Percentiles rank a stretch among this genome's conserved stretches.
Conservation (phyloP, 2,888 invertebrate genomes). For the Drosophila birchii region DNA sequence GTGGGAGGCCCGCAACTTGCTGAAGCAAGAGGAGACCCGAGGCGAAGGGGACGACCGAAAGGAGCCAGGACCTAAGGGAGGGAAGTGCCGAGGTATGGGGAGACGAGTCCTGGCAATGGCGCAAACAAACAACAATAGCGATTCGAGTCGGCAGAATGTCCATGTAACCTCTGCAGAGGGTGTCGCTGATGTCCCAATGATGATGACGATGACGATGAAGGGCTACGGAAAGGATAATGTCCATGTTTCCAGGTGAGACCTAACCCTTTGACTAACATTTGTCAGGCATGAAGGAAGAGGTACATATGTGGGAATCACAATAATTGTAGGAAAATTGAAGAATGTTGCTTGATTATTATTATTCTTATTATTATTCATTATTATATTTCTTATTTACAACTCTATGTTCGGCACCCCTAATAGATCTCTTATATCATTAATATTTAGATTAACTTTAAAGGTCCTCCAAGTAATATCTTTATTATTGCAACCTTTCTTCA, state of each 20-base stretch:
- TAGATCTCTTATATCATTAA: too few species aligned
- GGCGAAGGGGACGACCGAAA: slow-evolving; percentile 14
- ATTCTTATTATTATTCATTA: too few species aligned
- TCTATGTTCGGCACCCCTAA: too few species aligned
- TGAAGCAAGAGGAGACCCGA: slow-evolving; percentile 25
- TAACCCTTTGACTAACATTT: slow-evolving; percentile 1
- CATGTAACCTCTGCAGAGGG: slow-evolving; percentile 77
- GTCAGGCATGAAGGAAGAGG: neutral
- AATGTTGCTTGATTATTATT: too few species aligned
- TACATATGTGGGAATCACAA: neutral
- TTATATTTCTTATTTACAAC: too few species aligned
- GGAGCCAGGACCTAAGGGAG: slow-evolving; percentile 18
- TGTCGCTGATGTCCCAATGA: slow-evolving; percentile 51
- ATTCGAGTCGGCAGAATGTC: slow-evolving; percentile 41
- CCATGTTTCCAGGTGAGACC: slow-evolving; percentile 21
- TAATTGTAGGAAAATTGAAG: too few species aligned
- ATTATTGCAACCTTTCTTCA: too few species aligned
- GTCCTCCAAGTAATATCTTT: too few species aligned
- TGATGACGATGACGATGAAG: slow-evolving; percentile 41
- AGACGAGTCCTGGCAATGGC: slow-evolving; percentile 54
- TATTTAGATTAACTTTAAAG: too few species aligned
- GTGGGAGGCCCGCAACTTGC: slow-evolving; percentile 67
- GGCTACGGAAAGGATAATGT: slow-evolving; percentile 8
- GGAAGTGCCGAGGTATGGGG: slow-evolving; percentile 12
- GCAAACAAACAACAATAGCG: slow-evolving; percentile 78